Evolutionary conservation across 92 coral and sea anemone genomes (phyloP).

Genomic region (Epizoanthus scotinus): DNA sequence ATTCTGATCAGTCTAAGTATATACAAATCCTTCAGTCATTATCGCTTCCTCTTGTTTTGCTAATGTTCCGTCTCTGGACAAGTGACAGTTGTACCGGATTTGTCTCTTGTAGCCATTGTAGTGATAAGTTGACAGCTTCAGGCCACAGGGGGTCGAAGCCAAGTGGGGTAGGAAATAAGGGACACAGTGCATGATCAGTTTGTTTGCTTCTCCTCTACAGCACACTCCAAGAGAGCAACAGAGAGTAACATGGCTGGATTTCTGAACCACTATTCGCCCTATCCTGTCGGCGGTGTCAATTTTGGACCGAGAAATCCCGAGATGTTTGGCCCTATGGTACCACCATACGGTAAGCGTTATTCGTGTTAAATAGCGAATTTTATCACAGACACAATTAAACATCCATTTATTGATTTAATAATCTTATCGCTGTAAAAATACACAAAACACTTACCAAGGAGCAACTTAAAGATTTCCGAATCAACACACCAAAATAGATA

Average conservation of each 20-base stretch:
- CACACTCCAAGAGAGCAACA: constrained; percentile 29
- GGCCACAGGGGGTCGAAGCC: constrained; percentile 80
- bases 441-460: background rate
- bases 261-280: constrained; percentile 86
- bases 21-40: constrained; percentile 56
- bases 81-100: constrained; percentile 81
- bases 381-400: background rate
- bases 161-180: constrained; percentile 56
- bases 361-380: background rate
- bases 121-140: constrained; percentile 78
- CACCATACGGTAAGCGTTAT: constrained; percentile 72
- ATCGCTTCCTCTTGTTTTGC: constrained; percentile 48
- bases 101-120: constrained; percentile 60
- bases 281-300: constrained; percentile 76
- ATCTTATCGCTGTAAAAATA: background rate
- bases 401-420: background rate
- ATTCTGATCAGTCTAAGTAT: constrained; percentile 49
- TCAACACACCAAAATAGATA: background rate
- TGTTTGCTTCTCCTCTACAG: constrained; percentile 33
- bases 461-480: background rate
- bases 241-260: constrained; percentile 81
- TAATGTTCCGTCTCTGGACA: constrained; percentile 60
- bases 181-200: constrained; percentile 39
- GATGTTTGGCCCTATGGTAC: constrained; percentile 84
- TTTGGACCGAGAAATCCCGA: constrained; percentile 82